These are phyloP conservation scores for Plebejus argus DNA, from an alignment of 2,888 invertebrate genomes.

Conservation along the genomic window DNA sequence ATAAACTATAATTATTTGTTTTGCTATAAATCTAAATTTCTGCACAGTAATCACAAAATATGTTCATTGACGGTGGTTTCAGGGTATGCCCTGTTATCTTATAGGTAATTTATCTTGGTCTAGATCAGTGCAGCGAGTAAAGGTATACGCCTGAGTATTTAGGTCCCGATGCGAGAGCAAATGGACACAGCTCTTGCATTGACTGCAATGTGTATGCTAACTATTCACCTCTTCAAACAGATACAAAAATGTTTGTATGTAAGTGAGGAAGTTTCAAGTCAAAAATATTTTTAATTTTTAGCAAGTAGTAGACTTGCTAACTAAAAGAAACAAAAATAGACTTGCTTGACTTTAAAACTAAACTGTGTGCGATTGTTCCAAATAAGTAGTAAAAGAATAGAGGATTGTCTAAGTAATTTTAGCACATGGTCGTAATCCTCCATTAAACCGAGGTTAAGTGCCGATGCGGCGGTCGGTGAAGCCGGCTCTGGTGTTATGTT, in stretches of 20 bases:
- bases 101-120: constrained; percentile 22
- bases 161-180: constrained; percentile 24
- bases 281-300: too few relatives aligned
- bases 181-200: constrained; percentile 2
- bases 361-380: too few relatives aligned
- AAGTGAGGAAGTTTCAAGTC: too few relatives aligned
- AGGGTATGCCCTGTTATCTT: background rate
- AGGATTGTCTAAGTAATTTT: background rate
- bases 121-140: constrained; percentile 23
- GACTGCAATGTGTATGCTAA: background rate
- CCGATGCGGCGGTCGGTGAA: constrained; percentile 25
- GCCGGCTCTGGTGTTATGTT: constrained; percentile 37
- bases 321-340: too few relatives aligned
- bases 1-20: background rate
- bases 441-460: constrained; percentile 10
- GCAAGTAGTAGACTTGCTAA: too few relatives aligned
- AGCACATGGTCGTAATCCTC: background rate
- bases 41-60: background rate
- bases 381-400: background rate
- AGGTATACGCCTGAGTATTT: constrained; percentile 1
- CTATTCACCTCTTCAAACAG: background rate
- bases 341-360: too few relatives aligned
- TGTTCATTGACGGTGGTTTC: background rate
- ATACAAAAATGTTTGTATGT: background rate
- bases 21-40: background rate